A percentile compares a stretch with the other conserved stretches of the same genome.
phyloP scores from a whole-genome alignment of 1,140 invertebrate species.

The Ooceraea biroi region DNA sequence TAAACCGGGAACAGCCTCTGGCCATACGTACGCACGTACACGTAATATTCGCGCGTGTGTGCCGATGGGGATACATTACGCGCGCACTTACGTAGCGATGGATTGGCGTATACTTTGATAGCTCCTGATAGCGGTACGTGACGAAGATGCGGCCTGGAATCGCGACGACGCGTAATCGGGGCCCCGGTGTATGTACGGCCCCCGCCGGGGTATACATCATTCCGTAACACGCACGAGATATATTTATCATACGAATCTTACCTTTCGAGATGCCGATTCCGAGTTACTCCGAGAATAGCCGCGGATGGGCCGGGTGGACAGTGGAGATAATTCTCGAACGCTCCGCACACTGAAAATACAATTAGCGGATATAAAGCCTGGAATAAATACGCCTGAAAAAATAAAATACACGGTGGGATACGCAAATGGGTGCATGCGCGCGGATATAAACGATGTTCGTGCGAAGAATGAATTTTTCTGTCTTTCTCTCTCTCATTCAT shows the following conservation, averaged over 20 bases:
- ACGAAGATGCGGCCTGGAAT: background rate
- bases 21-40: background rate
- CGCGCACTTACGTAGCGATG: slow-evolving; percentile 1
- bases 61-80: slow-evolving; percentile 33
- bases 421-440: too few relatives aligned
- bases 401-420: too few relatives aligned
- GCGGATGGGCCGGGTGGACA: background rate
- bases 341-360: too few relatives aligned
- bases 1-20: slow-evolving; percentile 59
- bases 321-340: too few relatives aligned
- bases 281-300: background rate
- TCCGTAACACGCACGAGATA: background rate
- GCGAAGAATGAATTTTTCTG: background rate
- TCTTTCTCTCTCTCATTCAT: background rate
- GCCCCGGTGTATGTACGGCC: background rate
- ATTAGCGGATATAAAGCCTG: too few relatives aligned
- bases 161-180: background rate
- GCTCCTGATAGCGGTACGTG: slow-evolving; percentile 12
- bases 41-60: slow-evolving; percentile 17
- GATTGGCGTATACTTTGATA: slow-evolving; percentile 26
- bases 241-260: background rate
- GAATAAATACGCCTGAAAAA: too few relatives aligned
- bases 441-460: too few relatives aligned
- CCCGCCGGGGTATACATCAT: background rate
- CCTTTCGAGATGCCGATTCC: background rate